Base-by-base conservation (phyloP, 1,140 invertebrate genomes). In the Nautilus pompilius region DNA sequence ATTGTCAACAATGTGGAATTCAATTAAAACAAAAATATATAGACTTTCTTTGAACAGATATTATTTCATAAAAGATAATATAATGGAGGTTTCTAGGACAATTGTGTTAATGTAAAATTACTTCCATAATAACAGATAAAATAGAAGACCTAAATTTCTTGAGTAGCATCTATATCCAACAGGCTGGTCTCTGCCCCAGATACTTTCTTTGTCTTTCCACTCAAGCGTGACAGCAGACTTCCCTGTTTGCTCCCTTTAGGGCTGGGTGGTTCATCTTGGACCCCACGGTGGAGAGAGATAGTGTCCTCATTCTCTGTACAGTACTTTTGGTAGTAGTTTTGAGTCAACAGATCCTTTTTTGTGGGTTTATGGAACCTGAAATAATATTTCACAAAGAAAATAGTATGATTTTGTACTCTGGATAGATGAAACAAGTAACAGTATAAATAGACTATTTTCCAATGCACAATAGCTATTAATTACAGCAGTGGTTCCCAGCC, bases 271-370 rank as follows among this genome's bases (percentile, higher is more conserved):
- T 65, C 62, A 36, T 72, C 71, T 15, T 72, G 71, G 0, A 73
- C 68, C 2, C 77, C 76, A 26, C 76, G 67, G 45, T 77, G 73
- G 5, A 79, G 55, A 28, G 72, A 72, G 26, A 79, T 71, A 28
- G 73, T 70, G 58, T 76, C 75, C 5, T 30, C 32, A 22, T 10
- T 65, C 62, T 33, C 75, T 66, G 30, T 72, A 66, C 34, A 36
- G 8, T 58, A 45, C 24, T 60, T 66, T 33, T 64, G 56, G 55
- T 66, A 67, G 64, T 79, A 79, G 5, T 69, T 67, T 13, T 58
- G 64, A 5, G 76, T 79, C 32, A 77, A 32, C 33, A 78, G 56
- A 29, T 72, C 68, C 15, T 77, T 68, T 60, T 69, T 71, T 1
- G 51, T 62, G 3, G 75, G 74, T 58, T 77, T 79, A 1, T 53